Evolutionary conservation across 2,113 vertebrate genomes (phyloP), one percentile per base, ranked within the genome.

Genomic region (Canis aureus): DNA sequence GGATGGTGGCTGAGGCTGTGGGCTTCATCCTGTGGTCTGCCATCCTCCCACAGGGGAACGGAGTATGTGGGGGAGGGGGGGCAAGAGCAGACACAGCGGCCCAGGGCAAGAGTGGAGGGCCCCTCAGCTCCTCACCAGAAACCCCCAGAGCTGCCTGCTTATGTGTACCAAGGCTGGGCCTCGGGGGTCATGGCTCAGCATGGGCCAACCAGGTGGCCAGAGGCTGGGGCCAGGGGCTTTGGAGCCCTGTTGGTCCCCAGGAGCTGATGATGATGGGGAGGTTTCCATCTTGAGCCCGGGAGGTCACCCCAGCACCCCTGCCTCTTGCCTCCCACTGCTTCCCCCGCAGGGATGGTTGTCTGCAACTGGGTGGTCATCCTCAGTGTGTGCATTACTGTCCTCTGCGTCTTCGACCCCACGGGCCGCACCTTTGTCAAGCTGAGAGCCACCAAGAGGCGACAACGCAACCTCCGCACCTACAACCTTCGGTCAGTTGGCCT

Each of bases 361-460:
- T 99, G 99, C 98, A 99, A 99, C 98, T 99, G 99, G 99, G 99
- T 99, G 9, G 99, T 99, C 96, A 99, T 99, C 98, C 99, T 99
- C 96, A 99, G 99, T 0, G 99, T 99, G 92, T 99, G 99, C 98
- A 99, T 99, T 98, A 99, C 99, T 0, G 99, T 99, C 84, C 99
- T 99, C 96, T 99, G 99, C 8, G 99, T 99, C 95, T 99, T 99
- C 5, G 99, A 99, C 97, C 99, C 99, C 22, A 99, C 99, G 4
- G 99, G 99, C 82, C 99, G 99, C 89, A 99, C 99, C 8, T 99
- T 99, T 12, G 99, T 99, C 98, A 99, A 99, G 87, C 99, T 99
- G 89, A 99, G 99, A 2, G 99, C 99, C 96, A 99, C 99, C 0
- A 99, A 99, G 86, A 99, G 99, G 27, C 99, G 99, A 19, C 99